A percentile compares a stretch with the other conserved stretches of the same genome.
Evolutionary conservation across 2,797 vertebrate genomes (phyloP).

Genomic region (Merluccius polli): DNA sequence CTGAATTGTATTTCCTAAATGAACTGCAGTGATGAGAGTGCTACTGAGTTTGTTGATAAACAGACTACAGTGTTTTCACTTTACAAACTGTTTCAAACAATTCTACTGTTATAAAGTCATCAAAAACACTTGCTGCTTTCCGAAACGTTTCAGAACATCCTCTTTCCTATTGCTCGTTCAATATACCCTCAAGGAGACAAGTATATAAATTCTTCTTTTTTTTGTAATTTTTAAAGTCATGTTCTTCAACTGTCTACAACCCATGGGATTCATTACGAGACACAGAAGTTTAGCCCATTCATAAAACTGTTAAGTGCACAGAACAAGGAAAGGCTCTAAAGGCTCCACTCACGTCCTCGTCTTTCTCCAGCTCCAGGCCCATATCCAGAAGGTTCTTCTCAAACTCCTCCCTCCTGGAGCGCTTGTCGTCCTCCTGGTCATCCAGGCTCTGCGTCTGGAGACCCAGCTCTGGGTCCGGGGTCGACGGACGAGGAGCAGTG

Average conservation of each 20-base stretch:
- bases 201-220: too few relatives aligned
- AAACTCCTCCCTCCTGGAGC: slow-evolving; percentile 83
- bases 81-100: too few relatives aligned
- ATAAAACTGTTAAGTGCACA: neutral
- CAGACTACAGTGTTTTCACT: neutral
- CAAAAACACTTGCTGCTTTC: neutral
- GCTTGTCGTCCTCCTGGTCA: slow-evolving; percentile 86
- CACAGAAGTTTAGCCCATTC: neutral
- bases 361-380: slow-evolving; percentile 89
- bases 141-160: neutral
- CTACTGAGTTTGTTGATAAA: neutral
- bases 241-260: neutral
- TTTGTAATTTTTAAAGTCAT: too few relatives aligned
- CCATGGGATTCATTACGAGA: neutral
- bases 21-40: neutral
- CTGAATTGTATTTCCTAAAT: neutral
- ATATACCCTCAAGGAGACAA: neutral
- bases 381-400: slow-evolving; percentile 87
- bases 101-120: neutral
- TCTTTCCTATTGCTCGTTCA: neutral
- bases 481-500: neutral
- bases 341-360: slow-evolving; percentile 81
- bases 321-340: neutral
- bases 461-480: slow-evolving; percentile 40
- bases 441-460: slow-evolving; percentile 60